phyloP scores from a whole-genome alignment of 2,113 vertebrate genomes.

The Haemorhous mexicanus region DNA sequence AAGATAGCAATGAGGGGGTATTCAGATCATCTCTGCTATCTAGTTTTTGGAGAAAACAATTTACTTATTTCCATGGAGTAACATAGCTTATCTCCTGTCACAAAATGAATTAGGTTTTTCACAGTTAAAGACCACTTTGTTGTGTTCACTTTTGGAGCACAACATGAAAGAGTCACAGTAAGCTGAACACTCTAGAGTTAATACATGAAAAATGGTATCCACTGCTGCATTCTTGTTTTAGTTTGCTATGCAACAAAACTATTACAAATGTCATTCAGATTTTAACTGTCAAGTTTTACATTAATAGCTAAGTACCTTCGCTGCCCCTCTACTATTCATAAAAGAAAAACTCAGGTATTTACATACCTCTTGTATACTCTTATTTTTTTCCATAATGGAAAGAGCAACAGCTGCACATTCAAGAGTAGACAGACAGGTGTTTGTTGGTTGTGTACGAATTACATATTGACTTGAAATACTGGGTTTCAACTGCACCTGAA shows the following conservation, averaged over 20 bases:
- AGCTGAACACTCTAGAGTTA: background rate
- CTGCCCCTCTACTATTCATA: background rate
- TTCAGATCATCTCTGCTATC: background rate
- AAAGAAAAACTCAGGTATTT: background rate
- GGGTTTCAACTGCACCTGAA: slow-evolving; percentile 89
- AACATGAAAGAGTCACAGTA: background rate
- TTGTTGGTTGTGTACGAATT: slow-evolving; percentile 93
- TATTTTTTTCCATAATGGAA: slow-evolving; percentile 87
- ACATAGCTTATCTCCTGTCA: background rate
- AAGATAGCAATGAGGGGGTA: background rate
- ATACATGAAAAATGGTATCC: background rate
- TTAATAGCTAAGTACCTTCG: background rate
- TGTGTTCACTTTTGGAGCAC: background rate
- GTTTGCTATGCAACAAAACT: background rate
- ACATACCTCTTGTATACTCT: slow-evolving; percentile 87
- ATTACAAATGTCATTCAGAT: background rate
- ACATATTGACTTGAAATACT: slow-evolving; percentile 92
- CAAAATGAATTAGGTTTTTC: background rate
- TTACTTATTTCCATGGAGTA: background rate
- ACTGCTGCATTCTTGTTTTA: background rate
- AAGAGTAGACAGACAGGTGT: slow-evolving; percentile 92
- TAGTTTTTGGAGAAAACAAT: background rate
- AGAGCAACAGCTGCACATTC: slow-evolving; percentile 92
- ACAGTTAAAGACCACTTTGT: background rate
- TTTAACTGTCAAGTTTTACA: background rate